Percentiles rank a stretch among this genome's conserved stretches.
Evolutionary conservation across 2,888 invertebrate species (phyloP).

Genomic region (Diploptera punctata): DNA sequence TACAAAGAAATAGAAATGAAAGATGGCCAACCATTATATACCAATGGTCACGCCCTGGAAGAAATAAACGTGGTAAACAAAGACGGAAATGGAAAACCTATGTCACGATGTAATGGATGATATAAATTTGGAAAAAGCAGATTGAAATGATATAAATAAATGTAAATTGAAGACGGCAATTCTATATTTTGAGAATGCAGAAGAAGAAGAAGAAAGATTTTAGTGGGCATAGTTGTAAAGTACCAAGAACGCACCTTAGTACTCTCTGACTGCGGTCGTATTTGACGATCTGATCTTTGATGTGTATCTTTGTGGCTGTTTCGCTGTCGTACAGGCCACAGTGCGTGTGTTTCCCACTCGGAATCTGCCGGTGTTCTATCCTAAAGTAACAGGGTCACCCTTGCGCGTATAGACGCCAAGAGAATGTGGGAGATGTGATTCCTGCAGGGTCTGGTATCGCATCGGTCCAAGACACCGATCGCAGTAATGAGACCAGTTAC

Average conservation of each 20-base stretch:
- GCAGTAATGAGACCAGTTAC: slow-evolving; percentile 76
- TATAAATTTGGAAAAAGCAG: too few relatives aligned
- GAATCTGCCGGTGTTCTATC: slow-evolving; percentile 63
- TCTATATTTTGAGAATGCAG: too few relatives aligned
- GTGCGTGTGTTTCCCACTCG: slow-evolving; percentile 76
- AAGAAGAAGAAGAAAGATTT: too few relatives aligned
- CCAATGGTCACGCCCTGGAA: too few relatives aligned
- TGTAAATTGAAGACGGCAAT: too few relatives aligned
- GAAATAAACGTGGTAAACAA: too few relatives aligned
- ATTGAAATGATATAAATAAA: too few relatives aligned
- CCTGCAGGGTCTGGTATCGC: slow-evolving; percentile 72
- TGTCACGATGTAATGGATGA: too few relatives aligned
- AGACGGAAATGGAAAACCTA: too few relatives aligned
- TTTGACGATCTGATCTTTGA: slow-evolving; percentile 78
- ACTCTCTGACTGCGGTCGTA: slow-evolving; percentile 78
- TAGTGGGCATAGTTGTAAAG: too few relatives aligned
- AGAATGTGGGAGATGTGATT: slow-evolving; percentile 90
- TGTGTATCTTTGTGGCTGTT: slow-evolving; percentile 80
- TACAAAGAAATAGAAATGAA: too few relatives aligned
- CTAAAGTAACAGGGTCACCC: slow-evolving; percentile 82
- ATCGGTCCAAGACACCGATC: slow-evolving; percentile 80
- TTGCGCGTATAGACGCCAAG: slow-evolving; percentile 87
- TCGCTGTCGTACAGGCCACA: slow-evolving; percentile 77
- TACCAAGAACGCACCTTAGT: slow-evolving; percentile 66
- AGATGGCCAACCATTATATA: too few relatives aligned